A percentile compares a stretch with the other conserved stretches of the same genome.
phyloP scores from a whole-genome alignment of 2,797 vertebrate species.

The Miopithecus talapoin region DNA sequence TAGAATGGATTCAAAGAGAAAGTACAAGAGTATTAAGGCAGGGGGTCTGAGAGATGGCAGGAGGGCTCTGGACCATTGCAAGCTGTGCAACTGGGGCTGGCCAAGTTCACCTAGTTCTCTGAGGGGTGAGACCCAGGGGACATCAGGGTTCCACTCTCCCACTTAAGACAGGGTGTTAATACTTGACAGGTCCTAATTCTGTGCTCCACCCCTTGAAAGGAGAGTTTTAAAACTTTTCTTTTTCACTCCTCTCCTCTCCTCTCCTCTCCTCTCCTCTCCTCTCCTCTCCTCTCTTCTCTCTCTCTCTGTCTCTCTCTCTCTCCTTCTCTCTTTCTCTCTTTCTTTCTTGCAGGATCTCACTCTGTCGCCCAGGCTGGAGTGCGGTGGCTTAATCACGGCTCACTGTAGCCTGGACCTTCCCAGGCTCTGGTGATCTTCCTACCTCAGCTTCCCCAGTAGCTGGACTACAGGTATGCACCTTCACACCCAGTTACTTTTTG shows the following conservation, averaged over 20 bases:
- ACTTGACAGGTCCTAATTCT: neutral
- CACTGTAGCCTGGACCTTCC: neutral
- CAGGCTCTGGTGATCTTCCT: neutral
- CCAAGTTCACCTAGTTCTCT: neutral
- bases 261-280: neutral
- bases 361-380: neutral
- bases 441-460: neutral
- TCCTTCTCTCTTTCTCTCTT: too few species aligned
- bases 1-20: neutral
- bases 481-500: neutral
- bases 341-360: neutral
- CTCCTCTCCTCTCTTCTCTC: neutral
- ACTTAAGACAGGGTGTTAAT: neutral
- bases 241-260: too few species aligned
- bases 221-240: neutral
- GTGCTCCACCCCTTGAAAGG: neutral
- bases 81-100: neutral
- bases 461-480: neutral
- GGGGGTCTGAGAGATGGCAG: neutral
- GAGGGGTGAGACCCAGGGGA: neutral
- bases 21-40: neutral
- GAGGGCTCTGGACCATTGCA: neutral
- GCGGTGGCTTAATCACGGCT: neutral
- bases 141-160: neutral
- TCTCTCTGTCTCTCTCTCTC: too few species aligned